Base-by-base conservation (phyloP, 1,140 invertebrate genomes). In the Drosophila busckii region DNA sequence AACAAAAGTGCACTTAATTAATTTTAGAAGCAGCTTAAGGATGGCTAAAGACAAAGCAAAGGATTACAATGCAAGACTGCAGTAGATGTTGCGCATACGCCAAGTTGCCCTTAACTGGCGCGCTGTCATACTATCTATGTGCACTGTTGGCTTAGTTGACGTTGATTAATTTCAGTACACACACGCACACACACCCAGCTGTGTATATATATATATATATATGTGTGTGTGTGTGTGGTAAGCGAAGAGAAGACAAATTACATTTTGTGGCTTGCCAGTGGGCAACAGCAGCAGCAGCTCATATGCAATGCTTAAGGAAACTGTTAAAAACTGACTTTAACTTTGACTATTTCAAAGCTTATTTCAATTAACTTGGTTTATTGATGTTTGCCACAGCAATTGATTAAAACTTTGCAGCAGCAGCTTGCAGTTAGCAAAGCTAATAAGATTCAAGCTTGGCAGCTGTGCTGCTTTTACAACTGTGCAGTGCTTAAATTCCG, bases 131-230 rank as follows among this genome's bases (percentile, higher is more conserved):
- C 20, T 48, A 29, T 16, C 29, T 67, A n/a, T n/a, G 32, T 23
- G 25, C 15, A 19, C 25, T 69, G 55, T 70, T 37, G 13, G 19
- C 26, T 25, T 48, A 29, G 16, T 26, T 67, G 69, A 71, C 69
- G 40, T 54, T 71, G 69, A 71, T 73, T 71, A 73, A 71, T 71
- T 48, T 62, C 19, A 22, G 15, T n/a, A n/a, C n/a, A n/a, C n/a
- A n/a, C n/a, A n/a, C n/a, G n/a, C n/a, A n/a, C n/a, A n/a, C n/a
- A n/a, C n/a, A n/a, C n/a, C n/a, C n/a, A n/a, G n/a, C n/a, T 46
- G 31, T 37, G 32, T 45, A 38, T 10, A 41, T 42, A 7, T 7
- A 12, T 23, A 42, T 42, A 42, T 26, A 8, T 40, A 22, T 4
- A 8, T n/a, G 8, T 1, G 7, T 3, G 2, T 1, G 5, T 0